Conservation (phyloP, 2,113 vertebrate genomes). For the Apistogramma diplotaenia region DNA sequence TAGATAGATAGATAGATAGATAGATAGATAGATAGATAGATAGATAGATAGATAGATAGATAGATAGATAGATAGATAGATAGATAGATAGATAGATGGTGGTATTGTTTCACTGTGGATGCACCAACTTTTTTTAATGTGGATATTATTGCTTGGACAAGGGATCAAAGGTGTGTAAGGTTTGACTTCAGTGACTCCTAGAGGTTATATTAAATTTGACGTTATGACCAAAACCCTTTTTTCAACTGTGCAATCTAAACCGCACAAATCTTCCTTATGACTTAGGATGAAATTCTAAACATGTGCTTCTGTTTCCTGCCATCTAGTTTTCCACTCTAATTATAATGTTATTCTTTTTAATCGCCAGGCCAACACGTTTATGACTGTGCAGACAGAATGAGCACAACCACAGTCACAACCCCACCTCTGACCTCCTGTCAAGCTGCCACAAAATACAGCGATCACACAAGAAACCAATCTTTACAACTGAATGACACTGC, state of each 20-base stretch:
- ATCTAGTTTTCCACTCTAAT: not conserved
- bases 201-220: not conserved
- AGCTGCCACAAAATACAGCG: not conserved
- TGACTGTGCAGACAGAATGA: constrained; percentile 50
- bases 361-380: constrained; percentile 54
- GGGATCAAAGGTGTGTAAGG: not conserved
- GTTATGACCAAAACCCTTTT: rapidly evolving
- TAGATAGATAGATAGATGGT: too few species aligned
- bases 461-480: not conserved
- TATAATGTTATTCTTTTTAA: not conserved
- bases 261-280: not conserved
- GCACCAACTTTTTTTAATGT: not conserved
- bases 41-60: too few species aligned
- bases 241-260: too few species aligned
- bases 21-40: too few species aligned
- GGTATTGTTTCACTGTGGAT: too few species aligned
- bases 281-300: not conserved
- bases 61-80: too few species aligned
- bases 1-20: too few species aligned
- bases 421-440: constrained; percentile 4
- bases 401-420: constrained; percentile 9
- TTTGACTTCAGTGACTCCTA: not conserved
- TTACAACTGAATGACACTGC: constrained; percentile 25
- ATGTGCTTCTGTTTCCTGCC: not conserved
- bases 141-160: not conserved